phyloP scores from a whole-genome alignment of 1,140 invertebrate species.

The Eurosta solidaginis region DNA sequence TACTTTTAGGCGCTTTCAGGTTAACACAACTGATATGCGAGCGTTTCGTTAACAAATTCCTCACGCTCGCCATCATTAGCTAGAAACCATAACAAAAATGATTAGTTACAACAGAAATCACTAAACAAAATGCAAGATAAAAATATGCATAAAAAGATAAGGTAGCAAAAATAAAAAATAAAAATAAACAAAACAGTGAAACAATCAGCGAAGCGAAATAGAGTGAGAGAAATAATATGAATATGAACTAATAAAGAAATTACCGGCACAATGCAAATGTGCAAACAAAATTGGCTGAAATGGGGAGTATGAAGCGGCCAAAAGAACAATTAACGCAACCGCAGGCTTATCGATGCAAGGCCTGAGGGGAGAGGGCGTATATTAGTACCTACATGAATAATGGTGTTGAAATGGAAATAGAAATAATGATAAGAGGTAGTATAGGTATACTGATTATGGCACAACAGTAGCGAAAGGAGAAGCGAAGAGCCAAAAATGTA shows the following conservation, averaged over 20 bases:
- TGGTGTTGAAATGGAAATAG: background rate
- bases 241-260: background rate
- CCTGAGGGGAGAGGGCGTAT: background rate
- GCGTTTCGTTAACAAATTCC: background rate
- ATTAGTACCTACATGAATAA: background rate
- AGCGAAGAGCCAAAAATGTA: background rate
- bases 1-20: background rate
- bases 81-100: background rate
- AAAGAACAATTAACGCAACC: background rate
- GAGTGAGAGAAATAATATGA: background rate
- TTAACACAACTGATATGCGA: background rate
- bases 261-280: background rate
- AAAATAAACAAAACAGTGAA: background rate
- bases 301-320: background rate
- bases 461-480: background rate
- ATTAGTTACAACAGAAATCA: background rate
- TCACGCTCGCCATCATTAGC: background rate
- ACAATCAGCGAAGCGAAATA: background rate
- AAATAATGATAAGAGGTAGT: slow-evolving; percentile 2
- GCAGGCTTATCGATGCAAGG: background rate
- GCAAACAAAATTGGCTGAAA: background rate
- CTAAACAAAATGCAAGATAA: slow-evolving; percentile 3
- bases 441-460: background rate
- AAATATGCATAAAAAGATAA: background rate
- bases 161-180: background rate